phyloP scores from a whole-genome alignment of 1,140 invertebrate species.

The Drosophila subobscura region DNA sequence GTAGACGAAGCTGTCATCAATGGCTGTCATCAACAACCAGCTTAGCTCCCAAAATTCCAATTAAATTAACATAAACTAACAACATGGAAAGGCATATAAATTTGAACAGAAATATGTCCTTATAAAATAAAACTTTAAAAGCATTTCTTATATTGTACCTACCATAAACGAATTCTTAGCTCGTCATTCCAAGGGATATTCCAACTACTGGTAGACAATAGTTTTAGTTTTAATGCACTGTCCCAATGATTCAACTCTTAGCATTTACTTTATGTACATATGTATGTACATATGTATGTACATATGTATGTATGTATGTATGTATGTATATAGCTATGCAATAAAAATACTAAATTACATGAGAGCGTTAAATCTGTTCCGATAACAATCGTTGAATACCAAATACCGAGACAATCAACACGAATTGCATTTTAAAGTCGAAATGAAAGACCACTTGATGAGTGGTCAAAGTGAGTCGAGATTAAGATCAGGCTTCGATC shows the following conservation, averaged over 20 bases:
- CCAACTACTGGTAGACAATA: conserved; percentile 19
- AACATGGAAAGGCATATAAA: conserved; percentile 46
- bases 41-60: conserved; percentile 4
- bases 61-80: conserved; percentile 25
- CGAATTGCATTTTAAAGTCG: conserved; percentile 69
- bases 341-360: conserved; percentile 56
- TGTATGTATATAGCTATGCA: conserved; percentile 53
- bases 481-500: conserved; percentile 62
- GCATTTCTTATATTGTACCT: not conserved
- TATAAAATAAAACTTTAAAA: conserved; percentile 21
- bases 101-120: conserved; percentile 43
- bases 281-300: conserved; percentile 36
- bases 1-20: conserved; percentile 7
- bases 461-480: conserved; percentile 76
- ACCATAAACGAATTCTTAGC: conserved; percentile 9
- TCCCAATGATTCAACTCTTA: too few species aligned
- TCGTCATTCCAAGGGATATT: conserved; percentile 21
- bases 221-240: conserved; percentile 19
- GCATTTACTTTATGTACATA: not conserved
- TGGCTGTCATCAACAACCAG: conserved; percentile 1
- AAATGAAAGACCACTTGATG: conserved; percentile 71
- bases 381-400: conserved; percentile 9
- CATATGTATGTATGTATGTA: conserved; percentile 15
- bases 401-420: conserved; percentile 54
- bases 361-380: conserved; percentile 72